Conservation (phyloP, 2,888 invertebrate species). For the Geotrupes spiniger region DNA sequence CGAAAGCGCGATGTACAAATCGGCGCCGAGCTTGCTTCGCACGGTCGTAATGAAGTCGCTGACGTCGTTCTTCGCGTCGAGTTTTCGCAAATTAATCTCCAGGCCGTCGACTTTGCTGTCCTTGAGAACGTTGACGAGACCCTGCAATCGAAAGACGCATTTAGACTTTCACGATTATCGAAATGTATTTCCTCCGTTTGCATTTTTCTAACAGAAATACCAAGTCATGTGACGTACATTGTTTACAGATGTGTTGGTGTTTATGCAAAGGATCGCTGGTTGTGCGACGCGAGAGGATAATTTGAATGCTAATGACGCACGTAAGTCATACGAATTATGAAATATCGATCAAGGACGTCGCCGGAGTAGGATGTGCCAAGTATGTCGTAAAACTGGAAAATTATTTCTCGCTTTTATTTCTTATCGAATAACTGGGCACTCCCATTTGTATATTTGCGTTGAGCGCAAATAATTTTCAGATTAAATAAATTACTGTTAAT, state of each 20-base stretch:
- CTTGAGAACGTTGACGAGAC: slow-evolving; percentile 44
- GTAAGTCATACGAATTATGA: neutral
- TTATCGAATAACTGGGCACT: slow-evolving; percentile 1
- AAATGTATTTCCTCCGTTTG: neutral
- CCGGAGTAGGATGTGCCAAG: neutral
- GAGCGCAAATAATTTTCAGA: too few relatives aligned
- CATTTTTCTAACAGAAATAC: neutral
- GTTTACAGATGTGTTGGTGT: too few relatives aligned
- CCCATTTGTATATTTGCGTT: neutral
- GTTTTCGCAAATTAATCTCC: slow-evolving; percentile 43
- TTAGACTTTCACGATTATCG: neutral
- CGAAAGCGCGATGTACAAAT: slow-evolving; percentile 58
- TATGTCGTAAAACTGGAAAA: neutral
- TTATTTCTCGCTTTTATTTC: slow-evolving; percentile 2
- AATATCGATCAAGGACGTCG: slow-evolving; percentile 4
- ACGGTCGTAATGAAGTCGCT: slow-evolving; percentile 56
- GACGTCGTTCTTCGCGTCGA: slow-evolving; percentile 46
- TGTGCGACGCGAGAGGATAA: neutral
- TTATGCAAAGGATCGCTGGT: too few relatives aligned
- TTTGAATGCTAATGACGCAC: neutral
- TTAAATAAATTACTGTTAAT: too few relatives aligned
- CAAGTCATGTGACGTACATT: too few relatives aligned
- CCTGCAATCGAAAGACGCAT: slow-evolving; percentile 51
- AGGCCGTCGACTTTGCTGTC: slow-evolving; percentile 43
- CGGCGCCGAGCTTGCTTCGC: slow-evolving; percentile 48